These are phyloP conservation scores for Bolinopsis microptera DNA, from an alignment of 37 sponge, comb jelly and placozoan genomes.

Conservation along the genomic window DNA sequence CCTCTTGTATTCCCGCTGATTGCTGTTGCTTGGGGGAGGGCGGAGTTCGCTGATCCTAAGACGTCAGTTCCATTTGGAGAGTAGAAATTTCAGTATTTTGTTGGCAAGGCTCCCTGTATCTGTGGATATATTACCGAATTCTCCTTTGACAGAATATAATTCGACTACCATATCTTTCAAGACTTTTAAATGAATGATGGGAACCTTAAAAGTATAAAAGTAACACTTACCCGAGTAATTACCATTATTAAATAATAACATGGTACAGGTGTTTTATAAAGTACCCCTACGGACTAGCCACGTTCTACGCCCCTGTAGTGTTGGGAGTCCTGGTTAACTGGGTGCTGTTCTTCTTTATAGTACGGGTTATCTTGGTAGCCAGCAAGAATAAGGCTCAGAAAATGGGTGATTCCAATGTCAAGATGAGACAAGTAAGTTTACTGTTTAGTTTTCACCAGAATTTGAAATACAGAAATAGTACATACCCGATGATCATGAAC, in stretches of 20 bases:
- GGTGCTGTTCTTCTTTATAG: conserved; percentile 8
- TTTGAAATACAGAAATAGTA: no score
- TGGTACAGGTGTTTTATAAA: conserved; percentile 46
- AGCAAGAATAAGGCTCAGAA: background rate
- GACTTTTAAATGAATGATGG: no score
- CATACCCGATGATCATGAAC: no score
- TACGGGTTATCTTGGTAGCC: background rate
- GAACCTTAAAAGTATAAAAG: no score
- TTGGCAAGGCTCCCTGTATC: no score
- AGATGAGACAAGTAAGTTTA: background rate
- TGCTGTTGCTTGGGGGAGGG: background rate
- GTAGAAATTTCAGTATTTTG: no score
- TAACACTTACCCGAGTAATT: no score
- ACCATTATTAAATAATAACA: no score
- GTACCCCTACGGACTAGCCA: background rate
- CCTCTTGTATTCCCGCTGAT: background rate
- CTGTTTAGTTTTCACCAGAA: no score
- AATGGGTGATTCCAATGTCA: background rate
- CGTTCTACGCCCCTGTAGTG: background rate
- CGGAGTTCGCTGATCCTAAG: background rate
- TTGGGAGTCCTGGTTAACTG: background rate
- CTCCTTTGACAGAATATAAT: no score
- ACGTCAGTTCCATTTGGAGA: conserved; percentile 22
- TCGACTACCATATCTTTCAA: no score
- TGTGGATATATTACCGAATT: no score